Evolutionary conservation across 2,797 vertebrate species (phyloP).

Genomic region (Eupleurogrammus muticus): DNA sequence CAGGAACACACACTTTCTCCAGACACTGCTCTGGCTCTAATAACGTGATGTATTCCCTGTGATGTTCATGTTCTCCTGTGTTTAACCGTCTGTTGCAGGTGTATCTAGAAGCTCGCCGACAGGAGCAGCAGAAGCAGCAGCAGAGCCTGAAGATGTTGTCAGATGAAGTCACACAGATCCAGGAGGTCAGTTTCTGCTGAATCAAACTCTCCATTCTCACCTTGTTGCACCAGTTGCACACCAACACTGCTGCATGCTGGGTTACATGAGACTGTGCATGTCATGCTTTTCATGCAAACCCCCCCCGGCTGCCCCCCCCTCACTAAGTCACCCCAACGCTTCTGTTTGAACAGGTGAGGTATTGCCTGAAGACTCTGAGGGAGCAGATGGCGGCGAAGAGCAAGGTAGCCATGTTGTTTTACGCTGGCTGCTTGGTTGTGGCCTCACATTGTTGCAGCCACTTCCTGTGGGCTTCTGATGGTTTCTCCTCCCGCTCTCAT

Average conservation of each 20-base stretch:
- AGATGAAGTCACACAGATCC: conserved; percentile 92
- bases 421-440: conserved; percentile 5
- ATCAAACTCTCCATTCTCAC: background rate
- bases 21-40: no score
- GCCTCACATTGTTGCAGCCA: conserved; percentile 35
- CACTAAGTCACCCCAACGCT: conserved; percentile 1
- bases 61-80: background rate
- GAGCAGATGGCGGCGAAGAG: conserved; percentile 86
- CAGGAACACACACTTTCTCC: no score
- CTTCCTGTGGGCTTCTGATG: conserved; percentile 44
- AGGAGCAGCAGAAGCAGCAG: conserved; percentile 86
- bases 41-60: no score
- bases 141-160: conserved; percentile 90
- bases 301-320: background rate
- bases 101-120: conserved; percentile 88
- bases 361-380: conserved; percentile 84
- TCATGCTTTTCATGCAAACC: conserved; percentile 32
- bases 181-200: conserved; percentile 85
- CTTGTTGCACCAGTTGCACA: background rate
- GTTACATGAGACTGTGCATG: conserved; percentile 28
- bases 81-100: conserved; percentile 80
- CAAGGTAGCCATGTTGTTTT: conserved; percentile 78
- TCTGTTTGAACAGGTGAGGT: conserved; percentile 80
- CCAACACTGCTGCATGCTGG: background rate
- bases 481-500: conserved; percentile 44